Percentiles rank a stretch among this genome's conserved stretches.
phyloP scores from a whole-genome alignment of 2,797 vertebrate genomes.

The Bovichtus diacanthus region DNA sequence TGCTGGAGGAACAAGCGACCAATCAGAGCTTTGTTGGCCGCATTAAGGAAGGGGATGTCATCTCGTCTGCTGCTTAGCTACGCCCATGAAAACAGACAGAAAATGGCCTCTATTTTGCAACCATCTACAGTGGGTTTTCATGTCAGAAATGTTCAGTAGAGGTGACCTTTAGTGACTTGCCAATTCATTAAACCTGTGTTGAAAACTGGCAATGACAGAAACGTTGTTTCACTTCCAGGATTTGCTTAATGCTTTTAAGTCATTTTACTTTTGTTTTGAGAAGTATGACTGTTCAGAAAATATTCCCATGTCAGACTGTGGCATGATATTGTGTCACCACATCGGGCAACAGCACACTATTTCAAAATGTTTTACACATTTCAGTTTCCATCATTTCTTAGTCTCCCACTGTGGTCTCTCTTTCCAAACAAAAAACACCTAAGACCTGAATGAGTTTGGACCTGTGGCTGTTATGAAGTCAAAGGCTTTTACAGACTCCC shows the following conservation, averaged over 20 bases:
- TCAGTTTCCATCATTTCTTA: no score
- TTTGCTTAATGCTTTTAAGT: background rate
- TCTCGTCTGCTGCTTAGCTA: background rate
- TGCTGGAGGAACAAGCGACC: background rate
- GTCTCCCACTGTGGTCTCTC: no score
- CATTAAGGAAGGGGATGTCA: background rate
- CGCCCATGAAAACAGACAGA: background rate
- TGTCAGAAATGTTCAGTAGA: background rate
- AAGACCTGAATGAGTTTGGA: no score
- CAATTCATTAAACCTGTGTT: background rate
- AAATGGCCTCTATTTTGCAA: background rate
- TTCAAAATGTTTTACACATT: no score
- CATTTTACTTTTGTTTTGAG: background rate
- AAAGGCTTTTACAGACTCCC: no score
- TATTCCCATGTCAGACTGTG: background rate
- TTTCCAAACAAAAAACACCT: no score
- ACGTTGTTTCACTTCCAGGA: background rate
- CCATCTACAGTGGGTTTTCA: background rate
- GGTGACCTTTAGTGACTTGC: background rate
- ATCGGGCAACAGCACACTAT: no score
- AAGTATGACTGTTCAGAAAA: background rate
- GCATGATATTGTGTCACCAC: background rate
- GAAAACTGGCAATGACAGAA: background rate
- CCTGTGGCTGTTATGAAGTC: no score
- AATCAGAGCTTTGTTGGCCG: background rate